Evolutionary conservation across 1,140 invertebrate species (phyloP).

Genomic region (Brachionus rubens): DNA sequence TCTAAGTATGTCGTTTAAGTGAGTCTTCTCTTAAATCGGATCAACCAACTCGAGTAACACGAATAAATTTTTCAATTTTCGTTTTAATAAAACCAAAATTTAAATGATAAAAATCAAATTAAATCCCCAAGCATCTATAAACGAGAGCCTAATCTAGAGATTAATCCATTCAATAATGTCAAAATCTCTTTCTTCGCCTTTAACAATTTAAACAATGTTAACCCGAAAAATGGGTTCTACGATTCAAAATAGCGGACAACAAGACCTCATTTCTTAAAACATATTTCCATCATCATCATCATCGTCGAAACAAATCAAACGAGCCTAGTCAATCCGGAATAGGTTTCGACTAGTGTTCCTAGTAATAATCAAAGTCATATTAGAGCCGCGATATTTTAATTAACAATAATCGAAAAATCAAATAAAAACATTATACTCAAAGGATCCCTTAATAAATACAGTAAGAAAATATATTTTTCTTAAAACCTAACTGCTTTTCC

Average conservation of each 20-base stretch:
- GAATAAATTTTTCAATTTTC: constrained; percentile 18
- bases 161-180: constrained; percentile 2
- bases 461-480: constrained; percentile 63
- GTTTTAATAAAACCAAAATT: neutral
- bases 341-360: too few species aligned
- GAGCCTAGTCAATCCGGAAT: constrained; percentile 17
- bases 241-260: neutral
- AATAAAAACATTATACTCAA: constrained; percentile 70
- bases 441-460: constrained; percentile 88
- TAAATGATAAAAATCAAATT: neutral
- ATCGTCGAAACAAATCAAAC: constrained; percentile 24
- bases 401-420: neutral
- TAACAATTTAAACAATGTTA: constrained; percentile 24
- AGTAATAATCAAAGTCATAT: too few species aligned
- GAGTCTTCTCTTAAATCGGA: constrained; percentile 13
- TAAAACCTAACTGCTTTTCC: neutral
- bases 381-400: neutral
- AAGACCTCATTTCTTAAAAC: neutral
- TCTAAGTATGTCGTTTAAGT: neutral
- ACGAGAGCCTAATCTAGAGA: neutral
- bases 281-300: neutral
- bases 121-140: constrained; percentile 13
- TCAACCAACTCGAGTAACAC: neutral
- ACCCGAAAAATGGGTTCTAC: neutral
- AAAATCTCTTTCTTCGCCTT: constrained; percentile 12